Base-by-base conservation (phyloP, 37 sponge, comb jelly and placozoan genomes). In the Mnemiopsis leidyi region DNA sequence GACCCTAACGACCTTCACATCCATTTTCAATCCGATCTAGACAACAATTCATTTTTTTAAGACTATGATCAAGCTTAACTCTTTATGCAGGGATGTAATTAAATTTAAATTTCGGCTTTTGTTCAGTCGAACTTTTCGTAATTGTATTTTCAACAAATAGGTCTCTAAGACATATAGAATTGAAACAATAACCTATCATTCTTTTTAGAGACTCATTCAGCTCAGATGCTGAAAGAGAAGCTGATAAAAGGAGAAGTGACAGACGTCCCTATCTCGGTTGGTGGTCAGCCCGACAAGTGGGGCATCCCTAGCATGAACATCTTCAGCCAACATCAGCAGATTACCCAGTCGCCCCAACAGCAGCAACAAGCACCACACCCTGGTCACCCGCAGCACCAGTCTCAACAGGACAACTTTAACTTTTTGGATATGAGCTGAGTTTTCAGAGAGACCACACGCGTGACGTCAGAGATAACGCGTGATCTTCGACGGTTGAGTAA, bases 321-420 rank as follows among this genome's bases (percentile, higher is more conserved):
- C 73, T 69, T 69, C 73, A 69, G 73, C 73, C 73, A 69, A 25
- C 73, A 69, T 25, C 73, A 69, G n/a, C 73, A 69, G 73, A 21
- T 69, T 3, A 21, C 3, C 3, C 73, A 28, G 73, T 3, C 9
- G 29, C 28, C 9, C 2, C 73, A 69, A 69, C 73, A 69, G 29
- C 28, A n/a, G 28, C 73, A 69, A 25, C 28, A 28, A 21, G 2
- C 24, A 25, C n/a, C 24, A 25, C 73, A 69, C 21, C 73, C 73
- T 25, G 73, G 73, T 25, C 73, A 69, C 24, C 73, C 24, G 3
- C 73, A 21, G 2, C 73, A 21, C 28, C 28, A 5, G 73, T 5
- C 73, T 25, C 29, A 48, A 13, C 61, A 5, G 5, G 61, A 48
- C 61, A 48, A 28, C 73, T 28, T 28, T 20, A 69, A 69, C 73